Conservation (phyloP, 2,888 invertebrate genomes). For the Aricia artaxerxes region DNA sequence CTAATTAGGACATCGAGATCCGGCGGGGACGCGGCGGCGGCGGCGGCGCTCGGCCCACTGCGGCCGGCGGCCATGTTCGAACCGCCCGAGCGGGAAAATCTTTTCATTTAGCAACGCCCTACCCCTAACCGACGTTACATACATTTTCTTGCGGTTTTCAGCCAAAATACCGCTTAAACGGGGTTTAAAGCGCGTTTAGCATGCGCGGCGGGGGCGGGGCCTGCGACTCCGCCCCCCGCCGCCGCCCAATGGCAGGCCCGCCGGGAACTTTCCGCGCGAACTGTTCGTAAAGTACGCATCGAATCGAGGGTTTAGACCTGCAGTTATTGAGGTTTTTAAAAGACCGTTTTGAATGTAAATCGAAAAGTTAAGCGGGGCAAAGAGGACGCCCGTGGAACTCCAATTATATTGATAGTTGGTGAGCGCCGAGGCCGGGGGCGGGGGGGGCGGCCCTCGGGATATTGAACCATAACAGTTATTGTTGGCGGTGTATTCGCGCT, state of each 20-base stretch:
- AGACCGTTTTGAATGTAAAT: slow-evolving; percentile 80
- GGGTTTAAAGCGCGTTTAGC: slow-evolving; percentile 75
- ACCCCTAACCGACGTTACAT: slow-evolving; percentile 72
- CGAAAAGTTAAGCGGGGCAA: slow-evolving; percentile 78
- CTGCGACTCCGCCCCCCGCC: slow-evolving; percentile 52
- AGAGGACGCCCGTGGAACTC: slow-evolving; percentile 70
- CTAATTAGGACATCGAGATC: slow-evolving; percentile 6
- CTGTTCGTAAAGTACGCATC: slow-evolving; percentile 67
- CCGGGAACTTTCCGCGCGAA: slow-evolving; percentile 61
- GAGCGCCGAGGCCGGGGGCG: slow-evolving; percentile 44
- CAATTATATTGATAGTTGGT: slow-evolving; percentile 77
- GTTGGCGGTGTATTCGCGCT: slow-evolving; percentile 19
- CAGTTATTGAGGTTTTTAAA: slow-evolving; percentile 77
- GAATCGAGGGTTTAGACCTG: slow-evolving; percentile 66
- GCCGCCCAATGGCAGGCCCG: slow-evolving; percentile 55
- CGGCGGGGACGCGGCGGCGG: slow-evolving; percentile 41
- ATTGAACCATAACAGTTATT: slow-evolving; percentile 36
- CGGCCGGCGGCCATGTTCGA: slow-evolving; percentile 75
- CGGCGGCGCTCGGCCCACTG: slow-evolving; percentile 70
- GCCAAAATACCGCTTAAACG: slow-evolving; percentile 80
- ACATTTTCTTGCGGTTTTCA: slow-evolving; percentile 79
- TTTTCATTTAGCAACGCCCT: slow-evolving; percentile 77
- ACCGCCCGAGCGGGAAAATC: slow-evolving; percentile 72
- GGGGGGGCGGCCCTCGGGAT: background rate
- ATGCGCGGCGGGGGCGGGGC: slow-evolving; percentile 72